phyloP scores from a whole-genome alignment of 1,140 invertebrate genomes.

The Heliconius nattereri region DNA sequence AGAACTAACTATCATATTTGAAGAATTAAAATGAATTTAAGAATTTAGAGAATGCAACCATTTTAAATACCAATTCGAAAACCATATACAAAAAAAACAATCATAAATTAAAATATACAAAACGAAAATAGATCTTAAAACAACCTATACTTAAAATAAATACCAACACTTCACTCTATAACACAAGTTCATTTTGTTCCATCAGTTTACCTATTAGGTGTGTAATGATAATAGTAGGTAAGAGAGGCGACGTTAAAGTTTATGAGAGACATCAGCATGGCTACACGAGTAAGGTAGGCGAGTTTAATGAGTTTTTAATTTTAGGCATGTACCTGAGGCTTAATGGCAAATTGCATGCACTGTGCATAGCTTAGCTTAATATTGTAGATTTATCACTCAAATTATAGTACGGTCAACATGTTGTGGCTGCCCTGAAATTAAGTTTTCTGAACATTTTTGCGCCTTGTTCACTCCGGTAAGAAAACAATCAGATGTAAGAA shows the following conservation, averaged over 20 bases:
- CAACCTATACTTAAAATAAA: neutral
- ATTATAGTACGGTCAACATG: neutral
- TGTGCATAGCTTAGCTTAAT: neutral
- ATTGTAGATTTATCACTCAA: neutral
- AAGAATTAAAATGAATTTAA: too few relatives aligned
- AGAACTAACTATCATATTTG: too few relatives aligned
- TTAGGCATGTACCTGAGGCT: neutral
- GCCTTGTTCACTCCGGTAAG: too few relatives aligned
- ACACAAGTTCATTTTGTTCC: neutral
- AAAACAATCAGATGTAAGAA: too few relatives aligned
- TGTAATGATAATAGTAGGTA: conserved; percentile 1
- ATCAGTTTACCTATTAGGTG: conserved; percentile 2
- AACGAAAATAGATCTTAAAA: neutral
- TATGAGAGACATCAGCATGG: neutral
- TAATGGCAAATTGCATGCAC: neutral
- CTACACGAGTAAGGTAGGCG: neutral
- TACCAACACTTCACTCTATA: neutral
- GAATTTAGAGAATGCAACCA: too few relatives aligned
- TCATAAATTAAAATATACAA: neutral
- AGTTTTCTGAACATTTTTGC: too few relatives aligned
- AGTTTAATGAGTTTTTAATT: conserved; percentile 10
- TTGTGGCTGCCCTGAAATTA: too few relatives aligned
- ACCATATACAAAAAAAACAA: neutral
- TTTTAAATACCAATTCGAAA: neutral
- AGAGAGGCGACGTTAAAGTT: conserved; percentile 13